Base-by-base conservation (phyloP, 2,888 invertebrate species). In the Nomada ruficornis region DNA sequence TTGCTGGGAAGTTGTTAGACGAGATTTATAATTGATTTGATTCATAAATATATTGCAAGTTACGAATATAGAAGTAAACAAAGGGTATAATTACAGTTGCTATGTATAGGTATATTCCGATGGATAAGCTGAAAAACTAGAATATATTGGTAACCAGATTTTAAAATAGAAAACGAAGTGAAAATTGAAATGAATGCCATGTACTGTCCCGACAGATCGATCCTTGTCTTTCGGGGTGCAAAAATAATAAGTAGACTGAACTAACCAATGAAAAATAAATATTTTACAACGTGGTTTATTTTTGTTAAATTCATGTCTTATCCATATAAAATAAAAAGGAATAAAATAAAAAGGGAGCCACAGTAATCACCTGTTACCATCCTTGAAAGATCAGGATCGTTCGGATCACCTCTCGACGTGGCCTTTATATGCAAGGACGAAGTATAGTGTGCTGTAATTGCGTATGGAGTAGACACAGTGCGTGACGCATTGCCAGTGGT, bases 401-500 rank as follows among this genome's bases (percentile, higher is more conserved):
- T 36, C 36, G 7, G 75, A 74, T 59, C 54, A 20, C 26, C 15
- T 26, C 44, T 7, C 36, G 36, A 29, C 42, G 42, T 23, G 69
- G 42, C 44, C 78, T 79, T 68, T 69, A 52, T 55, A 77, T 26
- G 68, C 76, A 80, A 20, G 57, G 75, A 42, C 81, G 73, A 83
- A 81, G 84, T 81, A 82, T 84, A 85, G 80, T 82, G 79, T 63
- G 84, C 75, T 83, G 83, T 88, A 88, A 88, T 88, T 88, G 88
- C 88, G 86, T 85, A 86, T 92, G 92, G 89, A 88, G 86, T 90
- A 89, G 92, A 93, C 93, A 89, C 86, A 88, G 89, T 88, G 89
- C 86, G 90, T 93, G 92, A 93, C 90, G 90, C 90, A 93, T 93
- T 90, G 91, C 91, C 84, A 71, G 80, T 83, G 90, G 90, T 90